Conservation (phyloP, 2,888 invertebrate genomes). For the Heliothis peltigera region DNA sequence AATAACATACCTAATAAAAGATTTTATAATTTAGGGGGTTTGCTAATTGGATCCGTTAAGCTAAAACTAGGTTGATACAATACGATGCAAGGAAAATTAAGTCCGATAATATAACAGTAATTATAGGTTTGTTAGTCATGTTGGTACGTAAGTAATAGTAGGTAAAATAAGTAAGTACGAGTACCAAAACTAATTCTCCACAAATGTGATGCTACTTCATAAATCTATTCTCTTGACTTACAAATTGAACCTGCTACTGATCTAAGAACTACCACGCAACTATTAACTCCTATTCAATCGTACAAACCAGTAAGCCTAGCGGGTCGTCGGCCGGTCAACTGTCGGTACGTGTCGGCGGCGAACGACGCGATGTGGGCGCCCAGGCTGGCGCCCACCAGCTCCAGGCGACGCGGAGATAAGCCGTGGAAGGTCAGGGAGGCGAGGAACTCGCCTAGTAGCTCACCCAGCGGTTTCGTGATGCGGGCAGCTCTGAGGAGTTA, state of each 20-base stretch:
- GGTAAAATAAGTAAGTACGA: too few relatives aligned
- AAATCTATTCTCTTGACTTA: neutral
- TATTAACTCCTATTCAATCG: neutral
- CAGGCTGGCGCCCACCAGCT: conserved; percentile 79
- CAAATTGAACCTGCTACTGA: neutral
- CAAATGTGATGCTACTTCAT: too few relatives aligned
- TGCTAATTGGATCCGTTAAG: too few relatives aligned
- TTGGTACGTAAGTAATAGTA: too few relatives aligned
- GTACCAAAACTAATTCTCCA: too few relatives aligned
- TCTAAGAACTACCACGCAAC: neutral
- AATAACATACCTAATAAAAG: too few relatives aligned
- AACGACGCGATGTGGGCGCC: conserved; percentile 83
- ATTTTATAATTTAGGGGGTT: too few relatives aligned
- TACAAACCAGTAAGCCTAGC: conserved; percentile 74
- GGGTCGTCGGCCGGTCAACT: conserved; percentile 75
- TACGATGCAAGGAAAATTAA: too few relatives aligned
- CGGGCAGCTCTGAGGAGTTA: conserved; percentile 78
- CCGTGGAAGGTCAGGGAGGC: conserved; percentile 76
- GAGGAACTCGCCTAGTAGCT: conserved; percentile 78
- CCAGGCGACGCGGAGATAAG: conserved; percentile 72
- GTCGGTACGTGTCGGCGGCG: conserved; percentile 73
- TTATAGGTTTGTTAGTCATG: too few relatives aligned
- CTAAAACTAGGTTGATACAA: too few relatives aligned
- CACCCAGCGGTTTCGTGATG: conserved; percentile 78
- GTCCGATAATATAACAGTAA: too few relatives aligned